A percentile compares a stretch with the other conserved stretches of the same genome.
Evolutionary conservation across 2,888 invertebrate species (phyloP).

Genomic region (Pristionchus japonicus): DNA sequence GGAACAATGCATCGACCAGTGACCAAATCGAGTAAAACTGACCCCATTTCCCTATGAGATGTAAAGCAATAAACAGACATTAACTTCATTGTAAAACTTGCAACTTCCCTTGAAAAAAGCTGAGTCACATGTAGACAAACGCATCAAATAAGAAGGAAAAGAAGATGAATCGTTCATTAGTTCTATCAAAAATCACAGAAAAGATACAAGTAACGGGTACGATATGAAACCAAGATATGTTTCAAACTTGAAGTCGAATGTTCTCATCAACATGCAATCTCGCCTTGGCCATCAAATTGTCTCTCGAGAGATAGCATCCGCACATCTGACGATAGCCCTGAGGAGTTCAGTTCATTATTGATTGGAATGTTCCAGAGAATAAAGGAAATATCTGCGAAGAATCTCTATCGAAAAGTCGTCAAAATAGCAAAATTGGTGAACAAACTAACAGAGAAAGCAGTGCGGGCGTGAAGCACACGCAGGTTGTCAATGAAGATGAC

Average conservation of each 20-base stretch:
- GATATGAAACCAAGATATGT: not conserved
- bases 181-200: not conserved
- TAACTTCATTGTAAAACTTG: too few species aligned
- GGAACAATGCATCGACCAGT: too few species aligned
- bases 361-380: not conserved
- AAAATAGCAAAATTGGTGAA: too few species aligned
- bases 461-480: constrained; percentile 85
- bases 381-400: not conserved
- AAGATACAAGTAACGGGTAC: not conserved
- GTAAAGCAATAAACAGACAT: too few species aligned
- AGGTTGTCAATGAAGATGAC: constrained; percentile 86
- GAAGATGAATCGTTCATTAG: too few species aligned
- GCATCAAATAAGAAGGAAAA: too few species aligned
- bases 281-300: constrained; percentile 76
- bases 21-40: too few species aligned
- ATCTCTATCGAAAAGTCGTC: not conserved
- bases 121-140: too few species aligned
- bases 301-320: constrained; percentile 84
- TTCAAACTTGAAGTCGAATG: constrained; percentile 44
- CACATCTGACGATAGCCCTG: constrained; percentile 81
- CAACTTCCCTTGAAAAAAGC: too few species aligned
- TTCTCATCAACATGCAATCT: constrained; percentile 53
- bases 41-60: too few species aligned
- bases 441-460: constrained; percentile 79
- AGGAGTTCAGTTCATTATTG: constrained; percentile 19